phyloP scores from a whole-genome alignment of 1,140 invertebrate genomes.

The Sycophaga agraensis region DNA sequence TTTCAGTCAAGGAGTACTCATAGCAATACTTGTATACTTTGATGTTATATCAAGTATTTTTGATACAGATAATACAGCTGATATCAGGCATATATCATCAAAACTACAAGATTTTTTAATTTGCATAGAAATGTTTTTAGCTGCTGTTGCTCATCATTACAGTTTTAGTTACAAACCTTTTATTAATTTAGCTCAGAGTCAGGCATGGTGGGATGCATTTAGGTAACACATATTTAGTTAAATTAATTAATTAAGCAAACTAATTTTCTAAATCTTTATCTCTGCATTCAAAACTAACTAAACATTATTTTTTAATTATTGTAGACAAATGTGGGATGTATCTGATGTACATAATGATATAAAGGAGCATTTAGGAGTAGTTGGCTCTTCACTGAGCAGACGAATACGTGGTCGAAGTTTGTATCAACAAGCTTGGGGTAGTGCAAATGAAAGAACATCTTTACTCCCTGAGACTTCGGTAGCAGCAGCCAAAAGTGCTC shows the following conservation, averaged over 20 bases:
- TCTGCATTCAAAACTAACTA: no score
- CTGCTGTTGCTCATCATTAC: slow-evolving; percentile 92
- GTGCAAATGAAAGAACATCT: slow-evolving; percentile 52
- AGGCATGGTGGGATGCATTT: slow-evolving; percentile 64
- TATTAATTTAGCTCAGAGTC: slow-evolving; percentile 58
- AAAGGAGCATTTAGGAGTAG: slow-evolving; percentile 86
- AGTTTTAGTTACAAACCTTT: slow-evolving; percentile 92
- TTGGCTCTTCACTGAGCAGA: slow-evolving; percentile 75
- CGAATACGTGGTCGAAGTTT: slow-evolving; percentile 70
- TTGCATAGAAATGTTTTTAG: slow-evolving; percentile 97
- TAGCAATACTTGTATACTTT: slow-evolving; percentile 82
- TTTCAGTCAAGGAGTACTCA: slow-evolving; percentile 86
- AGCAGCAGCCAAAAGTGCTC: slow-evolving; percentile 40
- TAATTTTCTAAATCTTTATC: not conserved
- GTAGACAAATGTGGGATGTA: slow-evolving; percentile 81
- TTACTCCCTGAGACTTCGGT: slow-evolving; percentile 41
- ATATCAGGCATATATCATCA: slow-evolving; percentile 71
- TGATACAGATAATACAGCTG: slow-evolving; percentile 65
- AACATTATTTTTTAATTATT: no score
- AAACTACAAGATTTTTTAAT: slow-evolving; percentile 93
- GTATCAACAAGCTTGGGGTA: slow-evolving; percentile 70
- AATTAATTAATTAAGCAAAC: not conserved
- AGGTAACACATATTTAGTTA: slow-evolving; percentile 40
- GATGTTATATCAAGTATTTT: slow-evolving; percentile 72
- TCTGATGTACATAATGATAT: slow-evolving; percentile 91